Percentiles rank a stretch among this genome's conserved stretches.
These are phyloP conservation scores for Melipona bicolor DNA, from an alignment of 2,888 invertebrate genomes.

Conservation along the genomic window DNA sequence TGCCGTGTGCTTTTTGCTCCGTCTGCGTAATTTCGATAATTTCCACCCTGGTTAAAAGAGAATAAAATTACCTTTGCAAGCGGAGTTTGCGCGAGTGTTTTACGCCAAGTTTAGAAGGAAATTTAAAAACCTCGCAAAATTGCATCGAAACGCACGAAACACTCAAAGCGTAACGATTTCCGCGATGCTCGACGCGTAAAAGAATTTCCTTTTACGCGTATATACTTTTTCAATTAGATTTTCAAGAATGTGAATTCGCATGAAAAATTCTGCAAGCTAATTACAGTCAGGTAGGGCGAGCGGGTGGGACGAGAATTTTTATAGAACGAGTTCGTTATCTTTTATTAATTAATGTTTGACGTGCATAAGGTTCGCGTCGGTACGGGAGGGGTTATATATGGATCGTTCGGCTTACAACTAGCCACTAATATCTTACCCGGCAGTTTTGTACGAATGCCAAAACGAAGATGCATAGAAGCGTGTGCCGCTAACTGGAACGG, in stretches of 20 bases:
- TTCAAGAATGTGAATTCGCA: too few relatives aligned
- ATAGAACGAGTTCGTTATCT: neutral
- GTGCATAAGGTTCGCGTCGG: constrained; percentile 10
- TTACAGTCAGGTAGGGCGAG: too few relatives aligned
- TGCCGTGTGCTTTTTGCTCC: neutral
- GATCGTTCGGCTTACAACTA: constrained; percentile 11
- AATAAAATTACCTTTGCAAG: neutral
- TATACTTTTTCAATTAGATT: too few relatives aligned
- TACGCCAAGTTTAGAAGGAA: too few relatives aligned
- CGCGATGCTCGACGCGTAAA: too few relatives aligned
- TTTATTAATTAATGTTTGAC: constrained; percentile 20
- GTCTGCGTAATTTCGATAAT: neutral
- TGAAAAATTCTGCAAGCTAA: too few relatives aligned
- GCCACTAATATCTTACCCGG: constrained; percentile 20
- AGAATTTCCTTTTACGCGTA: too few relatives aligned
- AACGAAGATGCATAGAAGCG: constrained; percentile 34
- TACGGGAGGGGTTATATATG: constrained; percentile 17
- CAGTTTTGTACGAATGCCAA: constrained; percentile 38
- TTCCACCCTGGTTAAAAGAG: neutral
- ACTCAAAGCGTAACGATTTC: too few relatives aligned
- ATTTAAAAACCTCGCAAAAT: too few relatives aligned
- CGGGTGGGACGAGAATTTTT: too few relatives aligned
- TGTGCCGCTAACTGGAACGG: constrained; percentile 11
- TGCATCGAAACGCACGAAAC: too few relatives aligned
- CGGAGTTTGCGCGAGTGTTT: too few relatives aligned